Base-by-base conservation (phyloP, 2,888 invertebrate genomes). In the Parnassius orleans region DNA sequence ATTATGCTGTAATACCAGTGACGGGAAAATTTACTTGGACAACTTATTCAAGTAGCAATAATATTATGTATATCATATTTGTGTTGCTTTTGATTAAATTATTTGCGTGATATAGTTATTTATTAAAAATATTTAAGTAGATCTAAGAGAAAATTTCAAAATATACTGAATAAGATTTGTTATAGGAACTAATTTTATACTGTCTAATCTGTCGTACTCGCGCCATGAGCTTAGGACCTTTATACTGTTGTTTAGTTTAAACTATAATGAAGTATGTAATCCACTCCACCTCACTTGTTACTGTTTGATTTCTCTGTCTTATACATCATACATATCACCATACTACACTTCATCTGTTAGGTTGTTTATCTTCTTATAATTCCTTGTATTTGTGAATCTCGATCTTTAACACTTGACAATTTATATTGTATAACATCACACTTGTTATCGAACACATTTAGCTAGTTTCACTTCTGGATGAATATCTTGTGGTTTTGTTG, bases 131-230 rank as follows among this genome's bases (percentile, higher is more conserved):
- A 58, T 76, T 68, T 76, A 76, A 72, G 63, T 74, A 76, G 76
- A 63, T 46, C 64, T 76, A 73, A 77, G 72, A 50, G 65, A 68
- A 66, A 61, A 65, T 60, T 69, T 75, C 69, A 59, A 69, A 71
- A 75, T 70, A 70, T 77, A 76, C 69, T 68, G 70, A 72, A 71
- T 78, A 76, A 75, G 72, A 75, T 74, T 83, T 80, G 81, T 83
- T 82, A 80, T 82, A 84, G 79, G 71, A 75, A 72, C 72, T 78
- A 79, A 78, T 84, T 84, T 82, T 80, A 72, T 81, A 82, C 79
- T 80, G 79, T 80, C 82, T 68, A 76, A 75, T 67, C 69, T 73
- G 75, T 75, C 75, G 72, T 75, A 72, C 72, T 72, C 76, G 75
- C 73, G 75, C 74, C 72, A 68, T 70, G 80, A 77, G 79, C 77